Evolutionary conservation across 2,113 vertebrate species (phyloP), one percentile per base, ranked within the genome.

Genomic region (Monopterus albus): DNA sequence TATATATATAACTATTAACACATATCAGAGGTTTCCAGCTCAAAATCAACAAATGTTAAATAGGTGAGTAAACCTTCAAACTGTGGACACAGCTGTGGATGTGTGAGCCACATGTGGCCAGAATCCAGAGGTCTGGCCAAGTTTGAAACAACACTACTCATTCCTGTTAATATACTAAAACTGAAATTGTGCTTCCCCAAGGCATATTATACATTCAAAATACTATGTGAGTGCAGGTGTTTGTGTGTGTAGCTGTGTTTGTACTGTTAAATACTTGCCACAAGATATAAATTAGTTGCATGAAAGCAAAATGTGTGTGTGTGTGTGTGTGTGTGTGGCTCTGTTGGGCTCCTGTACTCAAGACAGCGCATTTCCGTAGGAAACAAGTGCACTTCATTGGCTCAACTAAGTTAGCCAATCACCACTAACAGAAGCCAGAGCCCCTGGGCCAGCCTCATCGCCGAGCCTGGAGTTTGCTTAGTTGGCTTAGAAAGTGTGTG

Each of bases 321-420:
- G 50, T 28, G 29, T 67, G 45, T 67, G 42, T 74, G 52, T 77
- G 50, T 52, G 64, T 35, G 29, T 58, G 78, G 84, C 70, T 79
- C 31, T 31, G 81, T 72, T 59, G 63, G 69, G 81, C 77, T 91
- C 70, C 79, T 64, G 77, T 86, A 64, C 84, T 87, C 79, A 46
- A 15, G 62, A 85, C 87, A 92, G 89, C 88, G 90, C 86, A 92
- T 93, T 93, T 94, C 93, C 93, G 79, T 93, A 93, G 93, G 93
- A 93, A 94, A 89, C 91, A 88, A 92, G 91, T 89, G 91, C 91
- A 92, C 93, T 90, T 95, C 91, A 92, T 94, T 93, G 92, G 85
- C 86, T 92, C 43, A 52, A 79, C 72, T 38, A 43, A 71, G 66
- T 72, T 26, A 36, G 82, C 84, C 84, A 89, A 90, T 91, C 86